Conservation (phyloP, 2,113 vertebrate species). For the Ovis aries region DNA sequence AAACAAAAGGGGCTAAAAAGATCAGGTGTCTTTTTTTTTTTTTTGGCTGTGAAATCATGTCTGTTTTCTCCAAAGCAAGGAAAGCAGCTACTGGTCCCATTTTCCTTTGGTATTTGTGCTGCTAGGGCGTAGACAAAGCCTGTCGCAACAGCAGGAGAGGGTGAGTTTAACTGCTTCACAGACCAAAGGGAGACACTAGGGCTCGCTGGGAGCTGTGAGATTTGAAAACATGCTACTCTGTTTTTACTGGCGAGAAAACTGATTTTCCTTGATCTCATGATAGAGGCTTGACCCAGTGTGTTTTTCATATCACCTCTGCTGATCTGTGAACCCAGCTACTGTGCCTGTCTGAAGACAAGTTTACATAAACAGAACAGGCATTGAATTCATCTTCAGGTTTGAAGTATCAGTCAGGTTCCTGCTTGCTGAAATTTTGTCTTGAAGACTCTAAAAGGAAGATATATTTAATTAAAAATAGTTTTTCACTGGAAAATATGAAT, state of each 20-base stretch:
- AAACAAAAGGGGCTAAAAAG: conserved; percentile 72
- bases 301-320: background rate
- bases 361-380: background rate
- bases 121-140: conserved; percentile 66
- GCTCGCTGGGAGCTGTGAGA: conserved; percentile 42
- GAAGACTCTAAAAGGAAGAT: background rate
- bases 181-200: conserved; percentile 18
- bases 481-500: background rate
- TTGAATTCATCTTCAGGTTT: background rate
- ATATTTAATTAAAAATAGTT: background rate
- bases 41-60: conserved; percentile 47
- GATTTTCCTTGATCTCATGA: conserved; percentile 4
- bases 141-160: conserved; percentile 48
- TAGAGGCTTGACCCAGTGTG: background rate
- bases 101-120: conserved; percentile 58
- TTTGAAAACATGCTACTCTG: conserved; percentile 8
- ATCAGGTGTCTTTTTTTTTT: conserved; percentile 59
- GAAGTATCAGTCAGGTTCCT: background rate
- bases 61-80: conserved; percentile 67
- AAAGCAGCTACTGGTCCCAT: conserved; percentile 46
- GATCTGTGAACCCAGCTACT: background rate
- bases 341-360: background rate
- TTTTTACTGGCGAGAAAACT: background rate
- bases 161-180: conserved; percentile 33
- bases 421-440: background rate